Percentiles rank a stretch among this genome's conserved stretches.
Evolutionary conservation across 2,797 vertebrate species (phyloP).

Genomic region (Coccyzus lansbergi): DNA sequence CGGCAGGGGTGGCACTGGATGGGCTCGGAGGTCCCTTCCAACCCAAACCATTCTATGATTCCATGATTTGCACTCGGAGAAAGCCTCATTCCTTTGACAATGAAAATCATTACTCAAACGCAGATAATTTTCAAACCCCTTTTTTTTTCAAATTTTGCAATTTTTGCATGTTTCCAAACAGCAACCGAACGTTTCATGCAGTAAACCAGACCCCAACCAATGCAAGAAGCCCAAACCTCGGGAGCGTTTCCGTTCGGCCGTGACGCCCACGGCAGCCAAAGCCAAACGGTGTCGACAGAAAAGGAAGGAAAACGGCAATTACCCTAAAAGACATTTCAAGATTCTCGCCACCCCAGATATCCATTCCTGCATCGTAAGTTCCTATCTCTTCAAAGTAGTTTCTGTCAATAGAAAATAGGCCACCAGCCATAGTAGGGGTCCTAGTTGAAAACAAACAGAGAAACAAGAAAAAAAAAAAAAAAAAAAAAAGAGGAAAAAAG

Average conservation of each 20-base stretch:
- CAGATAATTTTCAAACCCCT: neutral
- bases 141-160: too few species aligned
- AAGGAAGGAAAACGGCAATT: slow-evolving; percentile 79
- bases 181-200: slow-evolving; percentile 2
- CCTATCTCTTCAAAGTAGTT: slow-evolving; percentile 98
- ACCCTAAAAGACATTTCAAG: slow-evolving; percentile 99
- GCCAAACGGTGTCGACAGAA: slow-evolving; percentile 48
- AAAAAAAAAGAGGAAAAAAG: neutral
- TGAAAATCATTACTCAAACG: neutral
- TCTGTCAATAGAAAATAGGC: slow-evolving; percentile 96
- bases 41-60: too few species aligned
- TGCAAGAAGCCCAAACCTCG: neutral
- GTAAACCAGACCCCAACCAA: neutral
- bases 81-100: neutral
- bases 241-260: neutral
- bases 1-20: too few species aligned
- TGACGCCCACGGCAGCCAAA: neutral
- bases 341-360: slow-evolving; percentile 99
- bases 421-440: slow-evolving; percentile 98
- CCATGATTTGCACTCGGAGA: neutral
- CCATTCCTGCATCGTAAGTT: slow-evolving; percentile 98
- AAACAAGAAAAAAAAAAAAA: too few species aligned
- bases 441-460: slow-evolving; percentile 80
- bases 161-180: neutral
- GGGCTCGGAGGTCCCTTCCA: too few species aligned